Base-by-base conservation (phyloP, 2,797 vertebrate genomes). In the Geotrypetes seraphini region DNA sequence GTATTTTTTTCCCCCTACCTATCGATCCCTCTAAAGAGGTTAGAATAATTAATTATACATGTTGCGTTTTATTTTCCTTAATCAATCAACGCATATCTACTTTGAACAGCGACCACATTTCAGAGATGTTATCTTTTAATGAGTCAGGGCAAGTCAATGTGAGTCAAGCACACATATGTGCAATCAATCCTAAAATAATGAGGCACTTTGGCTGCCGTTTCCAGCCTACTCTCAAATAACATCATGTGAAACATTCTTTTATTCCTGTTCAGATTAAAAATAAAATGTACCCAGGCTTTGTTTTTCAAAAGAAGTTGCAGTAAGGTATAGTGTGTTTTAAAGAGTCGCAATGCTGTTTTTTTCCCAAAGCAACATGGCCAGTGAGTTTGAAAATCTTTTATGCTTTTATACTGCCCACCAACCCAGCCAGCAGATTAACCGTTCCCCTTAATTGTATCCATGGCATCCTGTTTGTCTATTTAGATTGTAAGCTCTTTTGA, bases 41-140 rank as follows among this genome's bases (percentile, higher is more conserved):
- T 38, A 0, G 31, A 7, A 20, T 20, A 8, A 24, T 12, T 32
- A 8, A 31, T n/a, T n/a, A 31, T 34, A 0, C 7, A 3, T 26
- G 0, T 4, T 25, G 8, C 20, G 7, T 39, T 47, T 43, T 15
- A 28, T 19, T 16, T 31, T 3, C 6, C 8, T 50, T 6, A 8
- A 5, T 16, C 12, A 22, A 2, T 39, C 11, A 50, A 60, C 60
- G 3, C 15, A 12, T 8, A 1, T 36, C 8, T 37, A 6, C 14
- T 41, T 13, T 31, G 18, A 41, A 8, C 20, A 22, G 6, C 8
- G 24, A 28, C 26, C 26, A 42, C 9, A n/a, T 7, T 10, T 47
- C 49, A 37, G 25, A 57, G 43, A 50, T 36, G 2, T 2, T 8
- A 25, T 43, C 11, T 42, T 57, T 48, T 47, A 45, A 42, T 44